Conservation (phyloP, 2,113 vertebrate genomes). For the Amphiprion ocellaris region DNA sequence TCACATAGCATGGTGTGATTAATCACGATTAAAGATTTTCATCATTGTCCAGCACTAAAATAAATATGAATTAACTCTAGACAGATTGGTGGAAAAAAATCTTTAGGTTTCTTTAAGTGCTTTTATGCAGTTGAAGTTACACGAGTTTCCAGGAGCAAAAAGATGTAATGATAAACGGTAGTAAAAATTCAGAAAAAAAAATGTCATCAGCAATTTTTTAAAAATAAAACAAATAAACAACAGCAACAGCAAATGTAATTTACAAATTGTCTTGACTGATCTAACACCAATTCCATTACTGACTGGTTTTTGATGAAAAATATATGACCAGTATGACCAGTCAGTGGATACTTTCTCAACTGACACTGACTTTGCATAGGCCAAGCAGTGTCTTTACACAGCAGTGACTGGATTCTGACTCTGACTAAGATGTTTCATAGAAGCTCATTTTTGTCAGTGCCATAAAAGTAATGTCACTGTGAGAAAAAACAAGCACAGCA, state of each 20-base stretch:
- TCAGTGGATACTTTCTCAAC: neutral
- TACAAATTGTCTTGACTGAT: no score
- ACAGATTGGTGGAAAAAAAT: neutral
- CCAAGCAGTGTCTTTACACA: constrained; percentile 8
- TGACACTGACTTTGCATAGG: neutral
- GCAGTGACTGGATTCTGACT: constrained; percentile 33
- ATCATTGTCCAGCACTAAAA: no score
- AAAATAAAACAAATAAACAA: no score
- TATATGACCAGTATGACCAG: neutral
- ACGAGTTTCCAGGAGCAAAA: no score
- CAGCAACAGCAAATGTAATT: no score
- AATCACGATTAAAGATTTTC: no score
- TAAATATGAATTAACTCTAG: neutral
- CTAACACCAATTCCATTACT: neutral
- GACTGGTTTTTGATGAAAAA: neutral
- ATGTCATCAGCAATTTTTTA: no score
- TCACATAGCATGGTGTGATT: no score
- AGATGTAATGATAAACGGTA: no score
- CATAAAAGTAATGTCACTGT: constrained; percentile 35
- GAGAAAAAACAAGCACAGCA: constrained; percentile 40
- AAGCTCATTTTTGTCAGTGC: constrained; percentile 27
- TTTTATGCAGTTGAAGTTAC: neutral
- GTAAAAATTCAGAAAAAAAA: no score
- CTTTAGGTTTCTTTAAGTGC: neutral
- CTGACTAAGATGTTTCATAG: constrained; percentile 42